These are phyloP conservation scores for Urosaurus nigricauda DNA, from an alignment of 2,797 vertebrate species.

Conservation along the genomic window DNA sequence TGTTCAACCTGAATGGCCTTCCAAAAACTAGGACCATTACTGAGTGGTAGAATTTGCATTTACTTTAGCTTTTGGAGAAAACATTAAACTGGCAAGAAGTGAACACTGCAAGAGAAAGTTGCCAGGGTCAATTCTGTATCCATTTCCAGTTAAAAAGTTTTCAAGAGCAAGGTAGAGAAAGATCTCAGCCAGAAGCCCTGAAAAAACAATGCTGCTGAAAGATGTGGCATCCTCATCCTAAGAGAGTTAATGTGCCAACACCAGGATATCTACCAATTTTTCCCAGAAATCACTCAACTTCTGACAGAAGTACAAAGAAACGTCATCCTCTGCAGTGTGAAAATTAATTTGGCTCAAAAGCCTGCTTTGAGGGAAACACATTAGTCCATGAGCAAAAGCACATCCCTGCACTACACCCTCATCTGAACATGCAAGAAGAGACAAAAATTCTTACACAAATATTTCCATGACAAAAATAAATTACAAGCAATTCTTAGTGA, in stretches of 20 bases:
- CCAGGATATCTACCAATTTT: neutral
- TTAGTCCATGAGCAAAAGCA: neutral
- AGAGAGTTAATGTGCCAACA: neutral
- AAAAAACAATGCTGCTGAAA: neutral
- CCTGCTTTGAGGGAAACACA: neutral
- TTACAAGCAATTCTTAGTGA: too few relatives aligned
- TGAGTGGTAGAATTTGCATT: neutral
- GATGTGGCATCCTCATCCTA: neutral
- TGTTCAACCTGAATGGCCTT: neutral
- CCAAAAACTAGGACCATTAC: neutral
- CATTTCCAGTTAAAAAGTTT: neutral
- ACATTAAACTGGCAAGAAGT: neutral
- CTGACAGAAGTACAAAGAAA: neutral
- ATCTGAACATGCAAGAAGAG: too few relatives aligned
- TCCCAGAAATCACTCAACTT: neutral
- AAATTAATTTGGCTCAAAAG: neutral
- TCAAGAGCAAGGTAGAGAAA: neutral
- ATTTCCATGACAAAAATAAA: too few relatives aligned
- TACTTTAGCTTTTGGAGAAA: neutral
- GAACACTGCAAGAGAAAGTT: neutral
- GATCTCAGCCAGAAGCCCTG: neutral
- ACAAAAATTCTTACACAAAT: too few relatives aligned
- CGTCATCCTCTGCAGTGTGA: neutral
- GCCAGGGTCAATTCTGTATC: neutral
- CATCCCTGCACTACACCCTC: too few relatives aligned